Evolutionary conservation across 2,888 invertebrate species (phyloP), one percentile per base, ranked within the genome.

Genomic region (Drosophila kambysellisi): DNA sequence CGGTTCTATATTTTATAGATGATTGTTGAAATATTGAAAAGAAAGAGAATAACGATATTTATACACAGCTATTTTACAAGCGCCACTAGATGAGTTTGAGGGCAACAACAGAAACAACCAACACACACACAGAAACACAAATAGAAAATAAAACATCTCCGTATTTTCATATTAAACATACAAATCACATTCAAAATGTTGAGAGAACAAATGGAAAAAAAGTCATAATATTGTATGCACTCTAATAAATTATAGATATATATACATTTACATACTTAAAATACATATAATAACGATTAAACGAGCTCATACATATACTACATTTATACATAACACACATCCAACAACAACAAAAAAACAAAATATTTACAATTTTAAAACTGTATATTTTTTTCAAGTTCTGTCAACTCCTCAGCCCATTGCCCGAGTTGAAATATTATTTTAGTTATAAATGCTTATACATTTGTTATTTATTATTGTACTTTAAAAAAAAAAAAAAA

Each of bases 391-490:
- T 80, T 82, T 83, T 71, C 79, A 61, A 57, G 52, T 74, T 74
- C 57, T 43, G 46, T 69, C 82, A 81, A 78, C 87, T 86, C 75
- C 63, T 39, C 63, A 70, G 81, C 87, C 77, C 71, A 77, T 85
- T 85, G 86, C 72, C 67, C 81, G 86, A 81, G 84, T 82, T 83
- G 86, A 64, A 74, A 75, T 41, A 65, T 69, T 82, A 84, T 79
- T 81, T 84, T 74, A 86, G 79, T 76, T 79, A 84, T 60, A 76
- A 69, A 80, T 70, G 74, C 76, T 73, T 74, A 79, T 57, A 82
- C 74, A 85, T 83, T 77, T 82, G 88, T 85, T 90, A 88, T 91
- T 85, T 90, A 91, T 87, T 88, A 89, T 84, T 84, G 82, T 87
- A 87, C 62, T 83, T 81, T 79, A 81, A 80, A 81, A 74, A 63